Percentiles rank a stretch among this genome's conserved stretches.
phyloP scores from a whole-genome alignment of 2,888 invertebrate genomes.

The Cecidostiba fungosa region DNA sequence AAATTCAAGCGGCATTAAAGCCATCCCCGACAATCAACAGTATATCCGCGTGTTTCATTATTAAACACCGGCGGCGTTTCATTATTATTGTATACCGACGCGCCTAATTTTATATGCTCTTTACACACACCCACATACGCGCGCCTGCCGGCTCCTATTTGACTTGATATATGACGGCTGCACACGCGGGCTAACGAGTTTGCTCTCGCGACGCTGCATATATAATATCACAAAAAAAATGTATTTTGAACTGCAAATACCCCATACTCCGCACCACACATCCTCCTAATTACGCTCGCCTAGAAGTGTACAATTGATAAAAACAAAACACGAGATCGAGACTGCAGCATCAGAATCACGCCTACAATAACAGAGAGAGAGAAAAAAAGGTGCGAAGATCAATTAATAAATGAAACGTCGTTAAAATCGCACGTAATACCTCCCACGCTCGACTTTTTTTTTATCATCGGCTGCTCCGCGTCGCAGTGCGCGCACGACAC shows the following conservation, averaged over 20 bases:
- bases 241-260: no score
- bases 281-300: not conserved
- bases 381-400: not conserved
- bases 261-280: not conserved
- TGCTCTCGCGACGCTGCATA: not conserved
- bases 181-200: not conserved
- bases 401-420: not conserved
- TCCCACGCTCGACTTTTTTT: not conserved
- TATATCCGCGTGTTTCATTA: not conserved
- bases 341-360: no score
- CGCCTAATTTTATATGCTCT: not conserved
- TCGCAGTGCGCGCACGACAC: constrained; percentile 2
- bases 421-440: not conserved
- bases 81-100: not conserved
- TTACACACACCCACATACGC: not conserved
- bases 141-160: not conserved
- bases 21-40: not conserved
- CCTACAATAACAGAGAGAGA: no score
- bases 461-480: not conserved
- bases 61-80: not conserved
- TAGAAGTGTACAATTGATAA: not conserved
- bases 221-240: no score
- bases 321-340: not conserved
- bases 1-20: no score
- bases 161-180: not conserved